Conservation (phyloP, 2,113 vertebrate genomes). For the Sinocyclocheilus maitianheensis region DNA sequence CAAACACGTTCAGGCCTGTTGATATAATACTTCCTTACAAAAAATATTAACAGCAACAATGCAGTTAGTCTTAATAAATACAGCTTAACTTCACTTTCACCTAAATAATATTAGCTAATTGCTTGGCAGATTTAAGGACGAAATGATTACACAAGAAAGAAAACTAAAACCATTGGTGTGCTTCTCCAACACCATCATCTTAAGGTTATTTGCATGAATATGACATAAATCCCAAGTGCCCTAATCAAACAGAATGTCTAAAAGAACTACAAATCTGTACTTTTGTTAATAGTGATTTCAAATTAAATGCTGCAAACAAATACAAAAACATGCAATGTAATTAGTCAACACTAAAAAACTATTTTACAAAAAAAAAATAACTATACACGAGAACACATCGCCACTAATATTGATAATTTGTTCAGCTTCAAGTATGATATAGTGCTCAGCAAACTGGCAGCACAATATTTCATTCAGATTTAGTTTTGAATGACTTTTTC, state of each 20-base stretch:
- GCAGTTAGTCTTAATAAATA: conserved; percentile 59
- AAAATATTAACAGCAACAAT: conserved; percentile 54
- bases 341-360: conserved; percentile 17
- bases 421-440: conserved; percentile 70
- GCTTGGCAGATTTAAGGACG: neutral
- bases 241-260: conserved; percentile 28
- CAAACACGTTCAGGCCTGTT: conserved; percentile 47
- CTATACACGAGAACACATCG: conserved; percentile 48
- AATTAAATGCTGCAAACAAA: conserved; percentile 54
- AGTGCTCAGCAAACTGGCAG: conserved; percentile 48
- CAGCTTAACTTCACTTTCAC: conserved; percentile 54
- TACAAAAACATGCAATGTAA: conserved; percentile 57
- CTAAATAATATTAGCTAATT: conserved; percentile 34
- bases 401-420: conserved; percentile 55
- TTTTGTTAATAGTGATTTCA: conserved; percentile 27
- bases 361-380: conserved; percentile 41
- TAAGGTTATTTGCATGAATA: neutral
- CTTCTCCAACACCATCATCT: conserved; percentile 1
- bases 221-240: conserved; percentile 1
- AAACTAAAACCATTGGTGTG: conserved; percentile 15
- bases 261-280: conserved; percentile 23
- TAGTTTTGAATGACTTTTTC: conserved; percentile 32
- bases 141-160: conserved; percentile 24
- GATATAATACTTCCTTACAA: conserved; percentile 70
- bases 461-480: conserved; percentile 30